Conservation (phyloP, 1,140 invertebrate species). For the Forficula auricularia region DNA sequence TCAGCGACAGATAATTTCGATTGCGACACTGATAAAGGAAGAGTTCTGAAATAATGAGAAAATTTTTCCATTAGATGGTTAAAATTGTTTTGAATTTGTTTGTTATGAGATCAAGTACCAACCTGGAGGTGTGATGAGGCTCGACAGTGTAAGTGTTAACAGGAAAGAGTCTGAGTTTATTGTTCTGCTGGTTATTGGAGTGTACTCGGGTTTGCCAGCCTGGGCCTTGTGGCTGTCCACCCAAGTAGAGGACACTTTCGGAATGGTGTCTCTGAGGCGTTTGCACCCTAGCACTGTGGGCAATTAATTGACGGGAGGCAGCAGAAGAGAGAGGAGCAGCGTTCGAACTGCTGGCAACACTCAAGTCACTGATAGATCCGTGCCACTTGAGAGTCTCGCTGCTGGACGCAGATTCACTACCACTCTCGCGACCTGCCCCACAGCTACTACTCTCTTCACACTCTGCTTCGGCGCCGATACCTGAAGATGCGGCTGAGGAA, state of each 20-base stretch:
- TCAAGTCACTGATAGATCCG: conserved; percentile 58
- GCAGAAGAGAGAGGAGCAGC: conserved; percentile 18
- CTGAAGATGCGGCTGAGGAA: conserved; percentile 11
- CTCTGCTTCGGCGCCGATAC: conserved; percentile 19
- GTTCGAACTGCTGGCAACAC: conserved; percentile 35
- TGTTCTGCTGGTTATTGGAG: conserved; percentile 26
- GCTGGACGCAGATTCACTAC: conserved; percentile 38
- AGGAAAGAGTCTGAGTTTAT: conserved; percentile 30
- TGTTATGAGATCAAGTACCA: conserved; percentile 2
- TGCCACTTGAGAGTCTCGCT: conserved; percentile 71
- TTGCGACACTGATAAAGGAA: conserved; percentile 26
- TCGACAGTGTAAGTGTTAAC: conserved; percentile 40
- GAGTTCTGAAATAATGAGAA: conserved; percentile 13
- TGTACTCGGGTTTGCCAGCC: conserved; percentile 18
- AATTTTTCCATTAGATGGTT: too few relatives aligned
- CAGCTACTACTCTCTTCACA: too few relatives aligned
- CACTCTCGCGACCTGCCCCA: conserved; percentile 39
- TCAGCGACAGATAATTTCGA: conserved; percentile 49
- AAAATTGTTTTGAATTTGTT: neutral
- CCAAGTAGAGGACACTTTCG: conserved; percentile 56
- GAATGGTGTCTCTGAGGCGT: conserved; percentile 64
- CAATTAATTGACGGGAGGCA: conserved; percentile 43
- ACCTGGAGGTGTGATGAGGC: conserved; percentile 14
- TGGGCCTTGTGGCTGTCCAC: conserved; percentile 12
- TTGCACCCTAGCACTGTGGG: conserved; percentile 58